Evolutionary conservation across 2,797 vertebrate genomes (phyloP), one percentile per base, ranked within the genome.

Genomic region (Notolabrus celidotus): DNA sequence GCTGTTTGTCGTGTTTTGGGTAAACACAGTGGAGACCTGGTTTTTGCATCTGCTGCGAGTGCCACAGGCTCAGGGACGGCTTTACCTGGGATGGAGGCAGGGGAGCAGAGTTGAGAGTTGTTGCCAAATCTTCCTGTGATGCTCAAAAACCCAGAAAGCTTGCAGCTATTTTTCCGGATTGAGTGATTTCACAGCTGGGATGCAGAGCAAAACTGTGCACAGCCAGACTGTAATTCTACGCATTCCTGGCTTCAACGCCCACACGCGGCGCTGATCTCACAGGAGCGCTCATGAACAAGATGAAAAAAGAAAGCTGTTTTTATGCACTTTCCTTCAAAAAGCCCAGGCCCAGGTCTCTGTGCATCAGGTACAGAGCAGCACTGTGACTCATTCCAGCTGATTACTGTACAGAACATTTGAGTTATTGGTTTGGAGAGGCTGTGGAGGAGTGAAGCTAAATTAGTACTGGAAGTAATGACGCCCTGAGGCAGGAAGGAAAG

Each of bases 161-260:
- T 67, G 56, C 58, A 84, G 78, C 61, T 70, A 75, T 85, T 86
- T n/a, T 88, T 78, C 58, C n/a, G 66, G 77, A 81, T 60, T 74
- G 77, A 81, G 74, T 79, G 69, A 74, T 82, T 86, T 83, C 54
- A 80, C 74, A 72, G 69, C 71, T 68, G 79, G 62, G 68, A 71
- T 74, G 77, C 70, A 50, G 77, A 79, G 70, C 69, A 57, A 56
- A 77, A 69, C 76, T 66, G 67, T 54, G 59, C 79, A 51, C 65
- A 67, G 54, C 61, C 51, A 63, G 77, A 66, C 75, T 61, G 79
- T 66, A 77, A 79, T 71, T 80, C 79, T 60, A 41, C 67, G 25
- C 79, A 51, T 76, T 79, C 49, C 47, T 64, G 69, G 58, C 55
- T 82, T 49, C 54, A 16, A 47, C 67, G 22, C 71, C 84, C 77